Evolutionary conservation across 2,113 vertebrate species (phyloP), one percentile per base, ranked within the genome.

Genomic region (Chauna torquata): DNA sequence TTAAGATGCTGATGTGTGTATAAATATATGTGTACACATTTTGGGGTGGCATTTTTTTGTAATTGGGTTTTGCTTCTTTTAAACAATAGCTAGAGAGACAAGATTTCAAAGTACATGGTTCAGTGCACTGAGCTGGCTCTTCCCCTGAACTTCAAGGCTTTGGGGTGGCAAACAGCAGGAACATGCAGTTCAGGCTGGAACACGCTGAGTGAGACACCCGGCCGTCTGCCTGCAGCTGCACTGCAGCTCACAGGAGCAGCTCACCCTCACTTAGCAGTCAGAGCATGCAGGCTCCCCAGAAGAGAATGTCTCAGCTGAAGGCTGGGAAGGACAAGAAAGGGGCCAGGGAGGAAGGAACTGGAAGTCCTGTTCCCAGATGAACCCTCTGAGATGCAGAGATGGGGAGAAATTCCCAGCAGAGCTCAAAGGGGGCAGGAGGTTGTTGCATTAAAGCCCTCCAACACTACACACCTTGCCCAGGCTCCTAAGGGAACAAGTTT

Each of bases 201-300:
- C 42, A 42, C 42, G 42, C 42, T 42, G 10, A 9, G 10, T 42
- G 42, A 11, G 12, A 12, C 1, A 6, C 22, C 11, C 8, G 32
- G 64, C 38, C 15, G 11, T 0, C 5, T 27, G 30, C 36, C 49
- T 7, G 7, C 34, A 4, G 38, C 2, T 23, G 7, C 28, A 23
- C 62, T 34, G 45, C 47, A 19, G 61, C 44, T 19, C 30, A 8
- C 16, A 12, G 0, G 10, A 32, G 23, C 61, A 24, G 27, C 81
- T 65, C 36, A 3, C 34, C 23, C 25, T 76, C 57, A 32, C 4
- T 8, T 1, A 0, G 16, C 42, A 50, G 66, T 3, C 22, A 3
- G 14, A 36, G 36, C 49, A 12, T 6, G 27, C 58, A 10, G 70
- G 52, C 50, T 28, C 61, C 28, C n/a, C 34, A 11, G 16, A 12